phyloP scores from a whole-genome alignment of 2,888 invertebrate genomes.

The Andrena camellia region DNA sequence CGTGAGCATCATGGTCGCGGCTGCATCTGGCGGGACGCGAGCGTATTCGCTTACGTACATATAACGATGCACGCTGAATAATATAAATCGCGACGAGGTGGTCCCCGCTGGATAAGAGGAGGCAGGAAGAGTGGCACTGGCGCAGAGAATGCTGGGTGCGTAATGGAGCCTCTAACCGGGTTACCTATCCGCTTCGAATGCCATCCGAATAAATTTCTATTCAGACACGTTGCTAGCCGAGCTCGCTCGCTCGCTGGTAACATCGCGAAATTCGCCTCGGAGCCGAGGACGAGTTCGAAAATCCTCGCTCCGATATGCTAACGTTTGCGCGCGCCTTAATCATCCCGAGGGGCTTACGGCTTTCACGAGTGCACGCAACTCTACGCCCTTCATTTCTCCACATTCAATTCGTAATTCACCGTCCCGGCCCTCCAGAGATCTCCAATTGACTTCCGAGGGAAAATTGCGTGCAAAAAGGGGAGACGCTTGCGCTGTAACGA shows the following conservation, averaged over 20 bases:
- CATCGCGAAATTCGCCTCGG: constrained; percentile 31
- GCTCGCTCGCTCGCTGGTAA: neutral
- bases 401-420: constrained; percentile 8
- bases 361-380: neutral
- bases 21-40: neutral
- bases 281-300: neutral
- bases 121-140: neutral
- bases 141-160: constrained; percentile 12
- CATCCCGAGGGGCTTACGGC: neutral
- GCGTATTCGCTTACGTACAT: constrained; percentile 15
- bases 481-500: neutral
- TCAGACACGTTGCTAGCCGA: constrained; percentile 14
- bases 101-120: neutral
- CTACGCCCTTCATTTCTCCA: neutral
- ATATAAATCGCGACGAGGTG: constrained; percentile 30
- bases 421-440: neutral
- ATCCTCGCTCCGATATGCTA: constrained; percentile 8
- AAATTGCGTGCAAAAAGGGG: neutral
- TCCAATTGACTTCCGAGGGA: neutral
- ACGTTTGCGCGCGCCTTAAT: constrained; percentile 13
- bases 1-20: neutral
- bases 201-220: constrained; percentile 74
- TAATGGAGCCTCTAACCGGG: constrained; percentile 57
- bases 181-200: constrained; percentile 52
- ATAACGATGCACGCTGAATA: constrained; percentile 40